A percentile compares a stretch with the other conserved stretches of the same genome.
Evolutionary conservation across 2,888 invertebrate species (phyloP).

Genomic region (Cheilosia variabilis): DNA sequence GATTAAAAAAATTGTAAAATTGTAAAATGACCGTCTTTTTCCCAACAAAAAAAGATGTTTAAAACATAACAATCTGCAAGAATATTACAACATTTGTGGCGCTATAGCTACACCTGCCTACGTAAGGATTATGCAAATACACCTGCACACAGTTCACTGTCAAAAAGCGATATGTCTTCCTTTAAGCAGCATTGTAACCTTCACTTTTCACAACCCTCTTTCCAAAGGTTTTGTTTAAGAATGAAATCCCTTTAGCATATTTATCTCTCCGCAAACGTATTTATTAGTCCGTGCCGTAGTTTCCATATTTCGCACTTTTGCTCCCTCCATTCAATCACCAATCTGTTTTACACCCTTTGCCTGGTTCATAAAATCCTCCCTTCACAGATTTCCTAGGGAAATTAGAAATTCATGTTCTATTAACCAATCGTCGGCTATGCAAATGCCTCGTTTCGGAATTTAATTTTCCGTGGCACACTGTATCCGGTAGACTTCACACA

Average conservation of each 20-base stretch:
- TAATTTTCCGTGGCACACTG: slow-evolving; percentile 43
- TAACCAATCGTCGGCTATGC: slow-evolving; percentile 48
- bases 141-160: too few species aligned
- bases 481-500: slow-evolving; percentile 19
- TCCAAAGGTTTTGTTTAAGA: background rate
- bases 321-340: background rate
- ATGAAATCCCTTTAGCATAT: background rate
- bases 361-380: background rate
- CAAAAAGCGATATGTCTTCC: too few species aligned
- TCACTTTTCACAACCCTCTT: background rate
- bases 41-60: too few species aligned
- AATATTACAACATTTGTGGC: too few species aligned
- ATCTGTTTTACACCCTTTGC: background rate
- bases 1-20: too few species aligned
- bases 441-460: slow-evolving; percentile 33
- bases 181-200: background rate
- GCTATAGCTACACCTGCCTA: too few species aligned
- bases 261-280: background rate
- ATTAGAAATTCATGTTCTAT: slow-evolving; percentile 58
- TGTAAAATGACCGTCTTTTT: too few species aligned
- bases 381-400: slow-evolving; percentile 27
- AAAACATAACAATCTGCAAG: too few species aligned
- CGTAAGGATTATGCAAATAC: too few species aligned
- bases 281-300: background rate
- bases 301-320: background rate